Evolutionary conservation across 2,888 invertebrate species (phyloP).

Genomic region (Eupithecia insigniata): DNA sequence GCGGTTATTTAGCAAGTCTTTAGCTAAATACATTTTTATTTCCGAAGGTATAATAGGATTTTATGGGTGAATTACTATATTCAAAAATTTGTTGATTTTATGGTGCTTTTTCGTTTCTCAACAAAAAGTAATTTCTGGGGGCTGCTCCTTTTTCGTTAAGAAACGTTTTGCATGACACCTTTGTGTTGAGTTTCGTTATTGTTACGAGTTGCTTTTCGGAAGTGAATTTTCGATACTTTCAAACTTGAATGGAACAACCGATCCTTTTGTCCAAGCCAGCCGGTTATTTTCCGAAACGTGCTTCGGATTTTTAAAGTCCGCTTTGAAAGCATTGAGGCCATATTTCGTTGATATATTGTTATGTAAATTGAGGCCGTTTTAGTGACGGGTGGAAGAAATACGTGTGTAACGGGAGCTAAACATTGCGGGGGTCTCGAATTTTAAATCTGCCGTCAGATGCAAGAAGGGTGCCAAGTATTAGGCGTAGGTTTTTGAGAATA

Average conservation of each 20-base stretch:
- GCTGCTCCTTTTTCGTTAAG: neutral
- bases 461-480: neutral
- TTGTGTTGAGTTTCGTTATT: neutral
- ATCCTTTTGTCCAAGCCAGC: slow-evolving; percentile 46
- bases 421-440: slow-evolving; percentile 26
- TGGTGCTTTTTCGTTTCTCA: too few relatives aligned
- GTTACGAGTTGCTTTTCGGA: slow-evolving; percentile 49
- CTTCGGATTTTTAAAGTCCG: slow-evolving; percentile 47
- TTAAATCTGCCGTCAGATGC: slow-evolving; percentile 4
- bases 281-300: slow-evolving; percentile 49
- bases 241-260: slow-evolving; percentile 42
- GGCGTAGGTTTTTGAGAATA: neutral
- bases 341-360: slow-evolving; percentile 49
- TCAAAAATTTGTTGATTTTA: neutral
- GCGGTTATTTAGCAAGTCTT: neutral
- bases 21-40: neutral
- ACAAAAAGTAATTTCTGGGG: neutral
- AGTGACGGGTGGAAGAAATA: slow-evolving; percentile 42
- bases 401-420: slow-evolving; percentile 26
- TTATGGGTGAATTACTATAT: neutral
- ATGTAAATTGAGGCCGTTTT: slow-evolving; percentile 45
- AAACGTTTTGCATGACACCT: neutral
- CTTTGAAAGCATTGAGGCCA: slow-evolving; percentile 42
- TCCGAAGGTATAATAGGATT: neutral
- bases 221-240: slow-evolving; percentile 55